Base-by-base conservation (phyloP, 2,888 invertebrate genomes). In the Cabera pusaria region DNA sequence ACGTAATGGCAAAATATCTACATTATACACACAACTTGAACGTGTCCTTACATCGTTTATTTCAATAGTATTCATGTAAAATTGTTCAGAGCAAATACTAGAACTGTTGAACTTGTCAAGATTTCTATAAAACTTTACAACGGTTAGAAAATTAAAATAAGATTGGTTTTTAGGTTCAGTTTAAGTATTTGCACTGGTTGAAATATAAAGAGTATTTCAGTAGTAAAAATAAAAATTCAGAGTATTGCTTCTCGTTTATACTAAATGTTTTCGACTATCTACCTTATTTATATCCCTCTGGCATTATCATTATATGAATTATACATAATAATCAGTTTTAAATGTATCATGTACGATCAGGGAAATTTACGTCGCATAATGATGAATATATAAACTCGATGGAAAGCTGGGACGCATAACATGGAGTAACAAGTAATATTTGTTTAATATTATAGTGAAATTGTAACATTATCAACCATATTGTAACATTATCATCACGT, bases 181-280 rank as follows among this genome's bases (percentile, higher is more conserved):
- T 64, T 58, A 60, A 63, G 59, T 66, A 68, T 73, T 72, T 56
- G 60, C 69, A 57, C 64, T 62, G 66, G 62, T 59, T 64, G 62
- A 59, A 64, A 60, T 71, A 62, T 72, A 40, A 63, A 78, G 81
- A 86, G 83, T 86, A 86, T 85, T 83, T 75, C 64, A 56, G 69
- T 77, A 80, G 67, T 79, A 82, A 83, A 80, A 84, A 85, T 76
- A 73, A 80, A 74, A 80, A 81, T 77, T 78, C 75, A 79, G 87
- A 88, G 85, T 88, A 88, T 88, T 88, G 87, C 87, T 87, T 88
- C 74, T 85, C 81, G 71, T 85, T 86, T 86, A 86, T 81, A 82
- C 84, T 86, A 84, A 75, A 81, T 66, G 80, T 83, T 85, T 84
- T 83, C 74, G 70, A 80, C 78, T 86, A 86, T 76, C 84, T 86